Conservation (phyloP, 2,888 invertebrate species). For the Anoplius nigerrimus region DNA sequence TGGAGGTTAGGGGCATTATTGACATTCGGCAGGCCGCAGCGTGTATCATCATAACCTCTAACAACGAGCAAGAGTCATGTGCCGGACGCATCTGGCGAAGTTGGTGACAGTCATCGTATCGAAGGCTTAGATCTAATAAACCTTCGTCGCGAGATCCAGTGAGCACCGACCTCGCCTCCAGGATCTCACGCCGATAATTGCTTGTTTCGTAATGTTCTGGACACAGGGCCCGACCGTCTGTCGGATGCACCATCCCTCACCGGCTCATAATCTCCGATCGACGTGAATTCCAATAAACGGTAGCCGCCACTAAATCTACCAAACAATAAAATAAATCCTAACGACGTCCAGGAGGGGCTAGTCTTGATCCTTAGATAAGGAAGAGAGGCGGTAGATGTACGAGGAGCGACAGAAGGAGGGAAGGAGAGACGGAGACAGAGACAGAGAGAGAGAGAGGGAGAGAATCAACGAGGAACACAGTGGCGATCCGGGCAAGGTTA, state of each 20-base stretch:
- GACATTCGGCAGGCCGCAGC: too few relatives aligned
- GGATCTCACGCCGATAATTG: conserved; percentile 35
- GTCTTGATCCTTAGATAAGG: conserved; percentile 53
- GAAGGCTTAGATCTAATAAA: too few relatives aligned
- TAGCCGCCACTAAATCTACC: conserved; percentile 63
- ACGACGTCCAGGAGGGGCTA: conserved; percentile 38
- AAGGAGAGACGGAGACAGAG: conserved; percentile 19
- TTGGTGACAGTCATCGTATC: too few relatives aligned
- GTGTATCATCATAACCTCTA: too few relatives aligned
- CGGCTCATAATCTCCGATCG: conserved; percentile 55
- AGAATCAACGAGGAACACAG: conserved; percentile 19
- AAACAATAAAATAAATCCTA: conserved; percentile 65
- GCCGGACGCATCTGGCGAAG: too few relatives aligned
- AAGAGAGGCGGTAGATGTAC: conserved; percentile 37
- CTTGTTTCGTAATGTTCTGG: conserved; percentile 37
- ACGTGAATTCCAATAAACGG: conserved; percentile 60
- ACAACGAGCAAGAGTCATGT: too few relatives aligned
- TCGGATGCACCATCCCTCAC: conserved; percentile 5
- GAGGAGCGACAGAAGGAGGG: conserved; percentile 22
- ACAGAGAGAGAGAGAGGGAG: conserved; percentile 15
- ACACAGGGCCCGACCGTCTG: neutral
- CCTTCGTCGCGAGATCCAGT: too few relatives aligned
- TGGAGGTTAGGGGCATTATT: too few relatives aligned
- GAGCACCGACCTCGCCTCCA: too few relatives aligned
- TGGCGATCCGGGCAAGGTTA: conserved; percentile 10